Base-by-base conservation (phyloP, 2,113 vertebrate genomes). In the Lophius piscatorius region DNA sequence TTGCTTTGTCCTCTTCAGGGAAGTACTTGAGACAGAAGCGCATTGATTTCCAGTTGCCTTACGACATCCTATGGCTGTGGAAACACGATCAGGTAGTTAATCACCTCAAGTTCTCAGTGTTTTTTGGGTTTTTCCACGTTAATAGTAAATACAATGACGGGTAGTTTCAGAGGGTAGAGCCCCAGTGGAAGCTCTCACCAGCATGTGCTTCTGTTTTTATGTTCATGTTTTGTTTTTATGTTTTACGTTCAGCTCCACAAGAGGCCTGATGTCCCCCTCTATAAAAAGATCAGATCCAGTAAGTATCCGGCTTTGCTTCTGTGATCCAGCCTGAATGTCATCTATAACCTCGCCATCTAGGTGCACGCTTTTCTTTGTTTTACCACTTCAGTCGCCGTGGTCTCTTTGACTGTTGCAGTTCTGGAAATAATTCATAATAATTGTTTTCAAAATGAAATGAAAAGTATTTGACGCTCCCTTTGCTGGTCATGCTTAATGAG, bases 201-300 rank as follows among this genome's bases (percentile, higher is more conserved):
- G 11, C 36, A 42, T 68, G 31, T 44, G 16, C 31, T 55, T 57
- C 16, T 56, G 23, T 41, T 8, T 49, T 52, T 54, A 4, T 58
- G 12, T 63, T 55, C 26, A 62, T 14, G 4, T 0, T 21, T 39
- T 6, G 69, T 17, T 46, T 56, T 59, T 71, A 21, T 22, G 16
- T 82, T 84, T n/a, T n/a, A n/a, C n/a, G n/a, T n/a, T 45, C 70
- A 99, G 97, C 87, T 99, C 13, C 93, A 98, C 84, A 98, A 99
- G 89, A 97, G 98, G 88, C 97, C 97, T 41, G 97, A 99, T 84
- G 97, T 99, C 70, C 97, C 97, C 13, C 94, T 99, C 34, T 99
- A 99, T 87, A 99, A 99, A 93, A 99, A 98, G 89, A 95, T 99
- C 57, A 92, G 96, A 91, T 99, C 96, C 70, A 98, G 97, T 99